These are phyloP conservation scores for Dryococelus australis DNA, from an alignment of 2,888 invertebrate species.

Conservation along the genomic window DNA sequence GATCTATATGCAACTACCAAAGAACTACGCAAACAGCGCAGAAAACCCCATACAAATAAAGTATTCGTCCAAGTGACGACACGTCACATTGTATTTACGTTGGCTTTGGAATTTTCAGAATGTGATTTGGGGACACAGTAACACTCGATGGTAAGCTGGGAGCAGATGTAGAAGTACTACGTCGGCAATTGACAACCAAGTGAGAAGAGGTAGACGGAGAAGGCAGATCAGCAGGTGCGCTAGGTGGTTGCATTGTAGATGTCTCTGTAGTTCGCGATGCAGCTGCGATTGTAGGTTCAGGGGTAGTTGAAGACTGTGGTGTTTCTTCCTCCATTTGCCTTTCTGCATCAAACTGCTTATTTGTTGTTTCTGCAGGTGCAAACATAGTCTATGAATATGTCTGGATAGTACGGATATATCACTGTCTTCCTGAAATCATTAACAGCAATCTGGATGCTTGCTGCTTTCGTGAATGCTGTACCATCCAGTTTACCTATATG, in stretches of 20 bases:
- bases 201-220: too few species aligned
- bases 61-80: too few species aligned
- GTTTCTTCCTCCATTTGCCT: background rate
- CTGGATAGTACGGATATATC: slow-evolving; percentile 44
- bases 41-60: too few species aligned
- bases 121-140: background rate
- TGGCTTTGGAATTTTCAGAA: background rate
- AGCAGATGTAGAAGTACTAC: background rate
- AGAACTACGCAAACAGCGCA: too few species aligned
- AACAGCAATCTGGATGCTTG: slow-evolving; percentile 43
- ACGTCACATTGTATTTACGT: background rate
- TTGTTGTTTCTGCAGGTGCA: background rate
- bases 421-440: slow-evolving; percentile 36
- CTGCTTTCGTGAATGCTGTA: slow-evolving; percentile 46
- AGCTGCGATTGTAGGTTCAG: too few species aligned
- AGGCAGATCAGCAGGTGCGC: too few species aligned
- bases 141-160: background rate
- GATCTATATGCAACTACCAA: too few species aligned
- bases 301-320: too few species aligned
- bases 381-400: slow-evolving; percentile 18
- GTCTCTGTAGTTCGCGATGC: too few species aligned
- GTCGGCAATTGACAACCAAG: background rate
- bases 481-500: slow-evolving; percentile 45
- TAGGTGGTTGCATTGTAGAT: too few species aligned
- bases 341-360: background rate